Conservation (phyloP, 2,888 invertebrate species). For the Chorisops tibialis region DNA sequence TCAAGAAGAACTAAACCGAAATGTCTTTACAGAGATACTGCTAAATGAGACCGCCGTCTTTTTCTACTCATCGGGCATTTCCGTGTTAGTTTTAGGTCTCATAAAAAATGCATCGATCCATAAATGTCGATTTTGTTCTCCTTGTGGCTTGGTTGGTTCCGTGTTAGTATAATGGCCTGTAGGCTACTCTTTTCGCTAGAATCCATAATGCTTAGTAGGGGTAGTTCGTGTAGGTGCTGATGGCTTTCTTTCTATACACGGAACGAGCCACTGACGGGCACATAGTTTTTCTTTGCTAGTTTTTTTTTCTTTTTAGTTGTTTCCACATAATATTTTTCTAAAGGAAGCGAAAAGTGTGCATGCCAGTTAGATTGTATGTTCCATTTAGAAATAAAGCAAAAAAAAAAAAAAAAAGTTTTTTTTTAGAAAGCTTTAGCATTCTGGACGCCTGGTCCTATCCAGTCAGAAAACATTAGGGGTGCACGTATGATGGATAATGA, state of each 20-base stretch:
- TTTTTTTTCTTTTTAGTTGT: conserved; percentile 2
- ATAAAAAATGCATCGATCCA: conserved; percentile 38
- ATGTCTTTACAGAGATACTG: no score
- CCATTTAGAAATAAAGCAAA: no score
- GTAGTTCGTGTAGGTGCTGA: background rate
- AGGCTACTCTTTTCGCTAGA: background rate
- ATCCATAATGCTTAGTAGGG: background rate
- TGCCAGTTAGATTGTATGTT: no score
- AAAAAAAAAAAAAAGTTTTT: no score
- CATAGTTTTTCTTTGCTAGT: conserved; percentile 11
- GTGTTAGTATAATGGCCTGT: conserved; percentile 22
- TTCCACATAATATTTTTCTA: background rate
- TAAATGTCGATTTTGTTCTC: conserved; percentile 33
- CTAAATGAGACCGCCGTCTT: background rate
- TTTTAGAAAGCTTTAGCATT: no score
- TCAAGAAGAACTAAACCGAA: no score
- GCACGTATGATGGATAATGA: no score
- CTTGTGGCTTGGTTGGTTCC: conserved; percentile 6
- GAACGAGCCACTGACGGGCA: background rate
- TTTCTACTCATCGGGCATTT: conserved; percentile 10
- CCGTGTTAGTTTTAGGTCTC: conserved; percentile 35
- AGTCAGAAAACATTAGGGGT: no score
- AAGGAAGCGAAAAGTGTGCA: no score
- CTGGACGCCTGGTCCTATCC: no score
- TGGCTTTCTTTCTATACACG: background rate